These are phyloP conservation scores for Coptodon rendalli DNA, from an alignment of 2,113 vertebrate species.

Conservation along the genomic window DNA sequence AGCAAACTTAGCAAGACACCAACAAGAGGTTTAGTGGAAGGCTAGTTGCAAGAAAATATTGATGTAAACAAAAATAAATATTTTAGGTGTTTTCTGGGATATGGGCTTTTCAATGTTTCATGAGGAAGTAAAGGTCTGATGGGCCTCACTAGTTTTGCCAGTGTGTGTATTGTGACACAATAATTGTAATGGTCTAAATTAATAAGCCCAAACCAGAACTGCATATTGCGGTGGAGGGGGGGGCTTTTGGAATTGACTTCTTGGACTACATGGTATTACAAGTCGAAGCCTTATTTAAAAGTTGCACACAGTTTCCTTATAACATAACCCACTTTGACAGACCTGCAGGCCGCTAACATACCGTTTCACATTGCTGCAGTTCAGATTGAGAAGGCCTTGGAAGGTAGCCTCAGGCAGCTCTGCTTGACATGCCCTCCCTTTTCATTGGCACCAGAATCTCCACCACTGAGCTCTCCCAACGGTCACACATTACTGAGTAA, in stretches of 20 bases:
- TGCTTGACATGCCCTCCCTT: constrained; percentile 25
- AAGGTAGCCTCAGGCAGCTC: constrained; percentile 28
- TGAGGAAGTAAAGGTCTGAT: not conserved
- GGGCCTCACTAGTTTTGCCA: not conserved
- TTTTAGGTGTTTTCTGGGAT: not conserved
- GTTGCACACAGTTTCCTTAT: not conserved
- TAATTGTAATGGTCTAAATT: not conserved
- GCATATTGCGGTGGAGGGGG: no score
- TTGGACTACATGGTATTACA: not conserved
- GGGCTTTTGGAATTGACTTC: not conserved
- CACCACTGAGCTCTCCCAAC: constrained; percentile 48
- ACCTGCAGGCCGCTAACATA: constrained; percentile 29
- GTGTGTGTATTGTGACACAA: not conserved
- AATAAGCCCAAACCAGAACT: not conserved
- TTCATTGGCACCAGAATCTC: constrained; percentile 36
- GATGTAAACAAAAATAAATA: not conserved
- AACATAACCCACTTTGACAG: constrained; percentile 27
- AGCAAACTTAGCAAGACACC: not conserved
- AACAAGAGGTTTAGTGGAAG: not conserved
- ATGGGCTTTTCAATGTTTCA: not conserved
- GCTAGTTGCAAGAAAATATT: not conserved
- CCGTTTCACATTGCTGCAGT: constrained; percentile 12
- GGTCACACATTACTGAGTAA: constrained; percentile 62
- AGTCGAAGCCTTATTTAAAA: not conserved
- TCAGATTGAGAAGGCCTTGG: constrained; percentile 8